These are phyloP conservation scores for Chrysolina oricalcia DNA, from an alignment of 2,888 invertebrate genomes.

Conservation along the genomic window DNA sequence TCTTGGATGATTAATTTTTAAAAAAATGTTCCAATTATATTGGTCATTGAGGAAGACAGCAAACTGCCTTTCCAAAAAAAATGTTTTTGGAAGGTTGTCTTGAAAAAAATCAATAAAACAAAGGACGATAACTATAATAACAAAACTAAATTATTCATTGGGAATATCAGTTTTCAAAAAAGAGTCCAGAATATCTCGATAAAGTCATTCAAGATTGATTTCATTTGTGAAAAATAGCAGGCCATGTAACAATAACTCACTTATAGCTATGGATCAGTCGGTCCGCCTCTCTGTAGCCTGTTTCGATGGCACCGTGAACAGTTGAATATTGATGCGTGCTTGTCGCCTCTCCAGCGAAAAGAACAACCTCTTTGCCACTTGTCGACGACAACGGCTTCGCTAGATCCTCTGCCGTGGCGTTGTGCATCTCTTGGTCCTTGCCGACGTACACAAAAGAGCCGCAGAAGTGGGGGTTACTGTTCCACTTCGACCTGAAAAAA, in stretches of 20 bases:
- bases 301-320: constrained; percentile 75
- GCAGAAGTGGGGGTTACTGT: constrained; percentile 78
- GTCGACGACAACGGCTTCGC: constrained; percentile 74
- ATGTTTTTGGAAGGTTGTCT: too few species aligned
- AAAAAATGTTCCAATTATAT: too few species aligned
- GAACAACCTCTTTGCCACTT: constrained; percentile 70
- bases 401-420: constrained; percentile 74
- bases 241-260: constrained; percentile 50
- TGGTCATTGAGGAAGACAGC: too few species aligned
- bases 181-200: too few species aligned
- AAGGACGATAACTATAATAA: too few species aligned
- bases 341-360: constrained; percentile 80
- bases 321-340: constrained; percentile 72
- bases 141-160: too few species aligned
- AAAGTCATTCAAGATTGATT: too few species aligned
- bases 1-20: too few species aligned
- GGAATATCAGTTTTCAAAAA: too few species aligned
- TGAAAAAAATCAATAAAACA: too few species aligned
- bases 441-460: constrained; percentile 83
- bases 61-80: too few species aligned
- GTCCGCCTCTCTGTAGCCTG: constrained; percentile 74
- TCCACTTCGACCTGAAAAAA: constrained; percentile 80
- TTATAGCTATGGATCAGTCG: constrained; percentile 68
- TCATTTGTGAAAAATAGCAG: too few species aligned
- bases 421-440: constrained; percentile 72